phyloP scores from a whole-genome alignment of 2,797 vertebrate species.

The Gymnoscopelus microlampas region DNA sequence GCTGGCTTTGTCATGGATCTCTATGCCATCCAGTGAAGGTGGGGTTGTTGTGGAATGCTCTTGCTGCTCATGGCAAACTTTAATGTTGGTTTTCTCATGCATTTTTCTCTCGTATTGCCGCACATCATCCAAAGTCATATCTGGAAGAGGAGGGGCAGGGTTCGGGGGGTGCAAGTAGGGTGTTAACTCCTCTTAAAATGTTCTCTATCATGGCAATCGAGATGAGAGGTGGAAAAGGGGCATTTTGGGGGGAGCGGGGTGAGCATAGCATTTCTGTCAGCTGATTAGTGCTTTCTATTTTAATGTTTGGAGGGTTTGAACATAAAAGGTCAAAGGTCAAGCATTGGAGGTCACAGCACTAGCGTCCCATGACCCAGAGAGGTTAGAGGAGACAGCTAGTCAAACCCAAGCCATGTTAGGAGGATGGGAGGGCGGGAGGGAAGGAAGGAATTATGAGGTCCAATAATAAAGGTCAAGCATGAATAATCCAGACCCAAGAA shows the following conservation, averaged over 20 bases:
- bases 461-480: constrained; percentile 19
- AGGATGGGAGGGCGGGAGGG: constrained; percentile 29
- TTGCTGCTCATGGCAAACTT: constrained; percentile 94
- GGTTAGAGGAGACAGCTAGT: constrained; percentile 44
- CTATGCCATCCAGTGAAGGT: constrained; percentile 94
- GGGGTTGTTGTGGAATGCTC: constrained; percentile 86
- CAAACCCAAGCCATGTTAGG: constrained; percentile 38
- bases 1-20: constrained; percentile 93
- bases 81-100: constrained; percentile 99
- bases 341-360: constrained; percentile 26
- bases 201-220: constrained; percentile 20
- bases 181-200: constrained; percentile 77
- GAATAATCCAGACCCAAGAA: constrained; percentile 29
- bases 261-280: constrained; percentile 2
- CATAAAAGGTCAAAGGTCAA: constrained; percentile 14
- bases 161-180: constrained; percentile 74
- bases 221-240: constrained; percentile 13
- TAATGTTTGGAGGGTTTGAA: too few relatives aligned
- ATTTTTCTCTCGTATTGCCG: constrained; percentile 97
- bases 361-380: constrained; percentile 44
- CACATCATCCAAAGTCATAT: constrained; percentile 99
- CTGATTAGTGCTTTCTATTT: constrained; percentile 22
- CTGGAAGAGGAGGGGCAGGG: constrained; percentile 87
- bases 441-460: background rate
- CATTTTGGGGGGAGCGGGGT: constrained; percentile 25